Conservation (phyloP, 2,797 vertebrate genomes). For the Sebastes glaucus region DNA sequence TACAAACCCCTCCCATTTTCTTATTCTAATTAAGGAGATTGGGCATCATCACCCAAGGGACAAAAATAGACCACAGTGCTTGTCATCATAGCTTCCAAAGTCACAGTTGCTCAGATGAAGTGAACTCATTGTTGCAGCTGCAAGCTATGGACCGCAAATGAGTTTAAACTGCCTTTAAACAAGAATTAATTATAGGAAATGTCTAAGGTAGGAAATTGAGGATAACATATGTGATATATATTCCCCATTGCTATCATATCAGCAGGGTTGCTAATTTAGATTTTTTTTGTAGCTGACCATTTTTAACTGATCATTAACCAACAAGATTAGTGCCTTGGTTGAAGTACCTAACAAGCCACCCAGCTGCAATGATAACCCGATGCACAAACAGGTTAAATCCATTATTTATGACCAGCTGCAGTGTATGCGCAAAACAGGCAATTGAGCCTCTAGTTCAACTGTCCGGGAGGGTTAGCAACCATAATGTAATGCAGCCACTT, state of each 20-base stretch:
- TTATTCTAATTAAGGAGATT: conserved; percentile 28
- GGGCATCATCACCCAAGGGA: conserved; percentile 6
- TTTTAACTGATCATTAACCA: background rate
- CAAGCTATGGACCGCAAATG: background rate
- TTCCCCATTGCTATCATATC: background rate
- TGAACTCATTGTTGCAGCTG: conserved; percentile 20
- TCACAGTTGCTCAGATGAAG: conserved; percentile 17
- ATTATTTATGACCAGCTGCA: too few relatives aligned
- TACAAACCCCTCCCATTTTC: conserved; percentile 6
- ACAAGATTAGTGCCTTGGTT: background rate
- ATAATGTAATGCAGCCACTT: too few relatives aligned
- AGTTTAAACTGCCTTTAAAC: background rate
- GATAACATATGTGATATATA: background rate
- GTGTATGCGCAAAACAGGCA: too few relatives aligned
- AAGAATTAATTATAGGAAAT: background rate
- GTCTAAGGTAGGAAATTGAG: background rate
- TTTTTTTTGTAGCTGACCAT: background rate
- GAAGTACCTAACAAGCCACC: too few relatives aligned
- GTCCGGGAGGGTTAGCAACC: too few relatives aligned
- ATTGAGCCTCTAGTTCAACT: too few relatives aligned
- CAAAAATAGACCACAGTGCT: conserved; percentile 31
- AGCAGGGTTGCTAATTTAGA: background rate
- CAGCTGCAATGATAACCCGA: too few relatives aligned
- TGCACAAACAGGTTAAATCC: too few relatives aligned
- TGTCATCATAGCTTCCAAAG: conserved; percentile 22